Evolutionary conservation across 2,113 vertebrate species (phyloP).

Genomic region (Conger conger): DNA sequence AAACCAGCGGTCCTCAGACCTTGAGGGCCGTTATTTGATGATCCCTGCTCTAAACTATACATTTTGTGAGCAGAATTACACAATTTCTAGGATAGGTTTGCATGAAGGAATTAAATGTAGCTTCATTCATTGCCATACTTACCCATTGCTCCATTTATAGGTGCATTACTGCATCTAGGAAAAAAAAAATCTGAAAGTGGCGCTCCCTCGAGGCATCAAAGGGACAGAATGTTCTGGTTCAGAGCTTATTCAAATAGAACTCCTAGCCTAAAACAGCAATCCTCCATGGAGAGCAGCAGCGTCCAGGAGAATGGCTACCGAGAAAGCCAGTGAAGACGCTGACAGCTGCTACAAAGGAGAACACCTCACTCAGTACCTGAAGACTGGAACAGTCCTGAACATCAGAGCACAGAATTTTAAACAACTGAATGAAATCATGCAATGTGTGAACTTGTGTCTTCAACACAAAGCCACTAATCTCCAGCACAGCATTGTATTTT

Average conservation of each 20-base stretch:
- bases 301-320: constrained; percentile 17
- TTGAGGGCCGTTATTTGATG: too few relatives aligned
- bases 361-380: constrained; percentile 13
- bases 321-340: constrained; percentile 17
- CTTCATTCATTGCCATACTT: neutral
- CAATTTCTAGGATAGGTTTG: constrained; percentile 4
- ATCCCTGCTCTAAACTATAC: neutral
- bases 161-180: constrained; percentile 14
- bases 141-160: neutral
- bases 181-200: constrained; percentile 16
- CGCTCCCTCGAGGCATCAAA: constrained; percentile 15
- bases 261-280: constrained; percentile 17
- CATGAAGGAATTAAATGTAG: neutral
- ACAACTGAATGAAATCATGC: neutral
- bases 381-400: neutral
- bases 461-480: neutral
- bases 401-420: neutral
- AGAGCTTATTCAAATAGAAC: constrained; percentile 33
- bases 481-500: neutral
- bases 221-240: constrained; percentile 21
- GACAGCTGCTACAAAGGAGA: constrained; percentile 21
- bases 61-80: neutral
- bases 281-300: constrained; percentile 22
- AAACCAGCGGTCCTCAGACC: too few relatives aligned
- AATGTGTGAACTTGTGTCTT: neutral